phyloP scores from a whole-genome alignment of 2,797 vertebrate species.

The Trachurus trachurus region DNA sequence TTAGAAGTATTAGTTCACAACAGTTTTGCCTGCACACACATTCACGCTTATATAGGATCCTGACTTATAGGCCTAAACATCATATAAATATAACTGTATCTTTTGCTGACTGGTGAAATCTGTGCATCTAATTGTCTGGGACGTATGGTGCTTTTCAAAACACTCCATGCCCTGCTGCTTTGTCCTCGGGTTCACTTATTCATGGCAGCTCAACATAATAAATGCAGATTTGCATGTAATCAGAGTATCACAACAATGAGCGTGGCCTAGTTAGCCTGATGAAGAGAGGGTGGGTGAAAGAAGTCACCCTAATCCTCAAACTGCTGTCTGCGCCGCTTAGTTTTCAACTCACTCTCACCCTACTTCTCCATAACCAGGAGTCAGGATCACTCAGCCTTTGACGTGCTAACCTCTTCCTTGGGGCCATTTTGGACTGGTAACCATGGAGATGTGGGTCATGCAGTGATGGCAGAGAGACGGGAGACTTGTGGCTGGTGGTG shows the following conservation, averaged over 20 bases:
- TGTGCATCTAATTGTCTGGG: conserved; percentile 41
- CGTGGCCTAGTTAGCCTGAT: conserved; percentile 73
- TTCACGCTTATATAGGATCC: not conserved
- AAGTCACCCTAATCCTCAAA: conserved; percentile 75
- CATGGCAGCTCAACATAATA: conserved; percentile 58
- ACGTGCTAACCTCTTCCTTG: conserved; percentile 40
- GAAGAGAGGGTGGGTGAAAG: conserved; percentile 53
- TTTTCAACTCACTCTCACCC: conserved; percentile 54
- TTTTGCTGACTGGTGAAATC: not conserved
- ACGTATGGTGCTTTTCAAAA: conserved; percentile 32
- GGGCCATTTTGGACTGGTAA: conserved; percentile 82
- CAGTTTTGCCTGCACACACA: not conserved
- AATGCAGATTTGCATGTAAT: conserved; percentile 78
- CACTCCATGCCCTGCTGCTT: conserved; percentile 45
- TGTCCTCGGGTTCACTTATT: conserved; percentile 70
- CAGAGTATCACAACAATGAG: conserved; percentile 77
- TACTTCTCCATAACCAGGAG: conserved; percentile 47
- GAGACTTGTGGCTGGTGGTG: conserved; percentile 73
- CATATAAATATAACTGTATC: not conserved
- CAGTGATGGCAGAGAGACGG: conserved; percentile 67
- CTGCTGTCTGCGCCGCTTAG: conserved; percentile 43
- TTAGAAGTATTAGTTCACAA: not conserved
- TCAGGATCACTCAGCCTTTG: conserved; percentile 38
- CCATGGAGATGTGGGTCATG: conserved; percentile 85
- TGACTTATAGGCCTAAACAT: not conserved